Percentiles rank a stretch among this genome's conserved stretches.
Evolutionary conservation across 2,888 invertebrate species (phyloP).

Genomic region (Stegophylla sp.): DNA sequence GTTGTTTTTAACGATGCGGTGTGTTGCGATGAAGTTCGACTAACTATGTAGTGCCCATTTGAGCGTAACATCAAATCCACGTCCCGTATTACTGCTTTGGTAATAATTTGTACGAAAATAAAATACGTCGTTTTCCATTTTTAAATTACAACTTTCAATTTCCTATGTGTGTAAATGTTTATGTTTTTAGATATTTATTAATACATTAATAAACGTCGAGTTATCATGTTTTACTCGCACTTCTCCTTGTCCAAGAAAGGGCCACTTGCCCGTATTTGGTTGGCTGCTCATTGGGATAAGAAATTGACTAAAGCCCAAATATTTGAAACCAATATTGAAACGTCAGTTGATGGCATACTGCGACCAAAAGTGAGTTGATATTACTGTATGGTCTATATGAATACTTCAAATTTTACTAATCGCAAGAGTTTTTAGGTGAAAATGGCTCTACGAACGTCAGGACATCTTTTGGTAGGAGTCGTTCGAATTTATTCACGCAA

Average conservation of each 20-base stretch:
- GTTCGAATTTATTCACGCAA: constrained; percentile 98
- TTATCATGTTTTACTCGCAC: constrained; percentile 97
- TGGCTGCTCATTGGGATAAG: constrained; percentile 99
- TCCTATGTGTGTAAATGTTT: background rate
- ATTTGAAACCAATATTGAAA: constrained; percentile 99
- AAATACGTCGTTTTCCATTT: background rate
- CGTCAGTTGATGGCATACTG: constrained; percentile 97
- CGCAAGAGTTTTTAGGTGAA: constrained; percentile 74
- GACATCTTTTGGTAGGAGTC: constrained; percentile 95
- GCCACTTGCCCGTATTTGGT: constrained; percentile 98
- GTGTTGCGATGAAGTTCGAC: background rate
- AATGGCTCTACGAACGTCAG: constrained; percentile 98
- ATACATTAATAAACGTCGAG: background rate
- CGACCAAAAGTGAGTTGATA: constrained; percentile 82
- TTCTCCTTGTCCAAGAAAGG: constrained; percentile 99
- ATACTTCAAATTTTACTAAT: constrained; percentile 29
- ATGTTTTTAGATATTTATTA: constrained; percentile 5
- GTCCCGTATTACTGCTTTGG: constrained; percentile 23
- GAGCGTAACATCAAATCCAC: background rate
- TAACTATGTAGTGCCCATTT: background rate
- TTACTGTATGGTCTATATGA: background rate
- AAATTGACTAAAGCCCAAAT: constrained; percentile 99
- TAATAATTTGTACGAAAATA: constrained; percentile 8
- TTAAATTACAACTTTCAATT: background rate
- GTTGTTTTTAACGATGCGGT: background rate